These are phyloP conservation scores for Muscina levida DNA, from an alignment of 2,888 invertebrate species.

Conservation along the genomic window DNA sequence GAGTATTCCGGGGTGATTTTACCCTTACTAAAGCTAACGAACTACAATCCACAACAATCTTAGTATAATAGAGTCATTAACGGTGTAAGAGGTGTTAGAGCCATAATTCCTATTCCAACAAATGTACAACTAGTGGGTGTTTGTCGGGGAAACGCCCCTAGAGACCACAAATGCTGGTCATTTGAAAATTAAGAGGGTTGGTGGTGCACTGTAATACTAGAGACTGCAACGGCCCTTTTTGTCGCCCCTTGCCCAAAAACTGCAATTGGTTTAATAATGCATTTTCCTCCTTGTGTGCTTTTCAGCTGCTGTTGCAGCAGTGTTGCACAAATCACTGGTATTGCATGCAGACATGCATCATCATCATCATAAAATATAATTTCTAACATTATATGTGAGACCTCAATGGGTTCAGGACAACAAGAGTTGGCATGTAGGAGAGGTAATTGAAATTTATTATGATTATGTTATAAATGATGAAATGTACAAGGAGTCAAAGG, in stretches of 20 bases:
- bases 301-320: not conserved
- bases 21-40: constrained; percentile 4
- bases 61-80: constrained; percentile 65
- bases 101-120: constrained; percentile 2
- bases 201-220: constrained; percentile 66
- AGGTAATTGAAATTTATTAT: constrained; percentile 79
- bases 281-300: not conserved
- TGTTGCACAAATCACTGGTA: constrained; percentile 26
- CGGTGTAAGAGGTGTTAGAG: constrained; percentile 50
- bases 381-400: constrained; percentile 47
- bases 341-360: constrained; percentile 36
- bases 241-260: too few species aligned
- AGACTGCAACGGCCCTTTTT: too few species aligned
- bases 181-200: constrained; percentile 57
- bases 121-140: constrained; percentile 50
- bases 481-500: not conserved
- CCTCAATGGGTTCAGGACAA: constrained; percentile 16
- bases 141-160: constrained; percentile 59
- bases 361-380: constrained; percentile 41
- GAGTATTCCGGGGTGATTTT: not conserved
- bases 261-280: too few species aligned
- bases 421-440: constrained; percentile 46
- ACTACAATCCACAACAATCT: constrained; percentile 37
- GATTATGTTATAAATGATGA: constrained; percentile 72
- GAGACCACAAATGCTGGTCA: constrained; percentile 64